Conservation (phyloP, 2,797 vertebrate genomes). For the Phrynocephalus guinanensis region DNA sequence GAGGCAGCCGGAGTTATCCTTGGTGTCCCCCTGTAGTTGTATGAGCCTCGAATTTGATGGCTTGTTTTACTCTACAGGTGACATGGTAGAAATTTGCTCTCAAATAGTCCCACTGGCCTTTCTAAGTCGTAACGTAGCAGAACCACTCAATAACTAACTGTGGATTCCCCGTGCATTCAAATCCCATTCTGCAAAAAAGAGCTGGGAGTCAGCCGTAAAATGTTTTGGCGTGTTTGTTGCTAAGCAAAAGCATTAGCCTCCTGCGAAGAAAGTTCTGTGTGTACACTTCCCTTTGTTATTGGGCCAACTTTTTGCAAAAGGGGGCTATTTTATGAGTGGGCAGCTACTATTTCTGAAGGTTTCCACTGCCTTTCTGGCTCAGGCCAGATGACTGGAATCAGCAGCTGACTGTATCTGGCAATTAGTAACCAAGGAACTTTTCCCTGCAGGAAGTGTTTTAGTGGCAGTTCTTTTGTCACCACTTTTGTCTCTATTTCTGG, state of each 20-base stretch:
- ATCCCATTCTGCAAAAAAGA: not conserved
- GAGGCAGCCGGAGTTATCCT: not conserved
- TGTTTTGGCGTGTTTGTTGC: not conserved
- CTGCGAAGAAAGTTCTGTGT: not conserved
- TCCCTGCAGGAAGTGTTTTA: not conserved
- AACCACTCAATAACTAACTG: no score
- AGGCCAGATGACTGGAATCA: not conserved
- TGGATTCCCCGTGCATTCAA: no score
- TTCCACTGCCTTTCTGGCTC: not conserved
- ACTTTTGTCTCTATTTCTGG: constrained; percentile 26
- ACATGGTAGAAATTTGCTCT: not conserved
- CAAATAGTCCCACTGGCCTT: not conserved
- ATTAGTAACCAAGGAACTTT: constrained; percentile 27
- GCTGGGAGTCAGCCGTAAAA: not conserved
- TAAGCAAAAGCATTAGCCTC: not conserved
- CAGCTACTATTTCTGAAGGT: not conserved
- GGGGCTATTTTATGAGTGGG: not conserved
- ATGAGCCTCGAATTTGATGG: not conserved
- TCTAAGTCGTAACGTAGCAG: not conserved
- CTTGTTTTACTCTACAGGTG: not conserved
- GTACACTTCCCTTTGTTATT: not conserved
- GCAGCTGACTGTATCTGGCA: not conserved
- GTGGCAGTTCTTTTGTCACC: no score
- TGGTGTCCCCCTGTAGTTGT: not conserved
- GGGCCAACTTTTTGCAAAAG: not conserved